phyloP scores from a whole-genome alignment of 37 sponge, comb jelly and placozoan genomes.

The Geodia barretti region DNA sequence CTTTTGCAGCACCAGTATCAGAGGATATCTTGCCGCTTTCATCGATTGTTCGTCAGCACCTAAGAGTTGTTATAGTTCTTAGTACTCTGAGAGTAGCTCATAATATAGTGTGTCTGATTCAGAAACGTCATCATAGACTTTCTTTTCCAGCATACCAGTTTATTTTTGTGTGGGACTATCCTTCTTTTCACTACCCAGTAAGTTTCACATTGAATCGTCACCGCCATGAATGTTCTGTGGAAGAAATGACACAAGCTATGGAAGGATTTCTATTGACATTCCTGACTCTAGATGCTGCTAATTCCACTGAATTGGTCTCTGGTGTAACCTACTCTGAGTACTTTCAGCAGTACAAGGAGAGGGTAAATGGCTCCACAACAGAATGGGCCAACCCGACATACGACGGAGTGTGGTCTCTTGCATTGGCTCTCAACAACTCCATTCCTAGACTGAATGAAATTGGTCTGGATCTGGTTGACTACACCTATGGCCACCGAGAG shows the following conservation, averaged over 20 bases:
- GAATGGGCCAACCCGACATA: conserved; percentile 8
- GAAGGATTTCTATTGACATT: background rate
- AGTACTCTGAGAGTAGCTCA: background rate
- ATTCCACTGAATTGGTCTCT: background rate
- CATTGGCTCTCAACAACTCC: conserved; percentile 31
- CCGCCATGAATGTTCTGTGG: background rate
- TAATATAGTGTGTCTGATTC: too few relatives aligned
- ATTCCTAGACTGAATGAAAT: background rate
- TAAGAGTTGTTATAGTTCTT: background rate
- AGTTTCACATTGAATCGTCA: background rate
- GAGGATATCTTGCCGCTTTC: background rate
- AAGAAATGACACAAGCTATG: background rate
- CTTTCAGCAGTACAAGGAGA: background rate
- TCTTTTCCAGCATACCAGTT: conserved; percentile 13
- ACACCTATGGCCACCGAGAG: background rate
- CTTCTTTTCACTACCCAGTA: background rate
- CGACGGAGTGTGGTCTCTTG: conserved; percentile 38
- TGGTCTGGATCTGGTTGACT: background rate
- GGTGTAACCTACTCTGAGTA: conserved; percentile 18
- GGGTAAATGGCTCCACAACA: background rate
- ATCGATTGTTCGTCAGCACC: background rate
- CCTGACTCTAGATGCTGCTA: background rate
- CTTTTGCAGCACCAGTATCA: background rate
- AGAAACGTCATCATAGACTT: too few relatives aligned
- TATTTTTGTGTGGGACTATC: background rate